A percentile compares a stretch with the other conserved stretches of the same genome.
phyloP scores from a whole-genome alignment of 2,797 vertebrate genomes.

The Erithacus rubecula region DNA sequence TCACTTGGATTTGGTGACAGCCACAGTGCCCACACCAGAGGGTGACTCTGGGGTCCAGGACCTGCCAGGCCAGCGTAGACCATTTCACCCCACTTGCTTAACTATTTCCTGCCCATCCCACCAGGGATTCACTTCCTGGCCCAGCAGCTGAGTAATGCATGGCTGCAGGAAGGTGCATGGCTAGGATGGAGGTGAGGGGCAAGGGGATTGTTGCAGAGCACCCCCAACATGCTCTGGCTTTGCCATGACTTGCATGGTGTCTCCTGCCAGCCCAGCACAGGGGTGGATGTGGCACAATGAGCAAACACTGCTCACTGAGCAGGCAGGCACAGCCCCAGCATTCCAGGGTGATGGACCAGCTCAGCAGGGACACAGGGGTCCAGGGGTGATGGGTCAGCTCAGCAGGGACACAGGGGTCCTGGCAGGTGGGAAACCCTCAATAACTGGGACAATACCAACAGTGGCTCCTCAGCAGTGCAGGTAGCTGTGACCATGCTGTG shows the following conservation, averaged over 20 bases:
- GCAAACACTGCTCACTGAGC: background rate
- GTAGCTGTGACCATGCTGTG: background rate
- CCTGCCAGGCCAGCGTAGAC: background rate
- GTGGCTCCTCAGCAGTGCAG: accelerated
- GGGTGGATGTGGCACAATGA: background rate
- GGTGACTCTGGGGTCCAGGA: background rate
- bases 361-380: too few species aligned
- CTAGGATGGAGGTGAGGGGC: background rate
- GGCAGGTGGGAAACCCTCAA: accelerated
- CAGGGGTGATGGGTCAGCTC: background rate
- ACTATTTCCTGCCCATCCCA: conserved; percentile 44
- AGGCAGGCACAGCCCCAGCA: background rate
- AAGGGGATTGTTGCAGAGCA: background rate
- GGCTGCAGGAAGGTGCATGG: background rate
- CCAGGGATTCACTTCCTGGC: conserved; percentile 19
- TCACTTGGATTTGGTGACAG: accelerated
- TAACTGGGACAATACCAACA: background rate
- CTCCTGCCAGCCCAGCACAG: background rate
- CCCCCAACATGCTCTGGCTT: accelerated
- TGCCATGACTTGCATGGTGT: accelerated
- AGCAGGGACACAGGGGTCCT: accelerated
- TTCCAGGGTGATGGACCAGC: too few species aligned
- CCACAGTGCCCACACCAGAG: accelerated
- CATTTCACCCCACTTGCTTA: background rate
- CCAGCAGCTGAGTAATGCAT: background rate